Evolutionary conservation across 2,113 vertebrate genomes (phyloP), one percentile per base, ranked within the genome.

Genomic region (Hippocampus zosterae): DNA sequence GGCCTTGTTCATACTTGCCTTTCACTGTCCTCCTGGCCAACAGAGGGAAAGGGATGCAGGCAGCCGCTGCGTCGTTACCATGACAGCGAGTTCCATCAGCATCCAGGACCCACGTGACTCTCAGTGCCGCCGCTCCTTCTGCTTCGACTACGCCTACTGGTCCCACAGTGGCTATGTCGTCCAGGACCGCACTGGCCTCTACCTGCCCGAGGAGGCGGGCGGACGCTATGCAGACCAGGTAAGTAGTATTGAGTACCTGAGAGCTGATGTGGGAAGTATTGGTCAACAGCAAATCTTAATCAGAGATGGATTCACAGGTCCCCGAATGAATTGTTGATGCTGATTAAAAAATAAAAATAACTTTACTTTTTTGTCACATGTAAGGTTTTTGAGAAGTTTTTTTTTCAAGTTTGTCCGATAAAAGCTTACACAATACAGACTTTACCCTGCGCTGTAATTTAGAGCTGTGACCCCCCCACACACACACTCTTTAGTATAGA

Each of bases 181-280:
- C 0, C 89, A 81, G 56, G 86, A 92, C 67, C 69, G 81, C 70
- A 83, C 87, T 0, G 89, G 91, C 50, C 80, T 89, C 9, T 90
- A 92, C 2, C 61, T 92, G 57, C 81, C 92, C 2, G 85, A 93
- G 75, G 92, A 93, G 53, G 79, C 82, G 1, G 90, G 82, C 1
- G 87, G 92, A 27, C 90, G 88, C 62, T 94, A 92, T 0, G 85
- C 88, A n/a, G 90, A 92, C 77, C 94, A 96, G 94, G 93, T 95
- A 87, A 88, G 78, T 37, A 37, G 33, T 33, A 33, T 33, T 33
- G 29, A 33, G 29, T 37, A 37, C 33, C 33, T 37, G 33, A 7
- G 33, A 37, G 33, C 33, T 6, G 33, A 6, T 5, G 33, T 37
- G 33, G 33, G 33, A 37, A 37, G 33, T 37, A 37, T 37, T 37